Base-by-base conservation (phyloP, 1,140 invertebrate genomes). In the Drosophila virilis region DNA sequence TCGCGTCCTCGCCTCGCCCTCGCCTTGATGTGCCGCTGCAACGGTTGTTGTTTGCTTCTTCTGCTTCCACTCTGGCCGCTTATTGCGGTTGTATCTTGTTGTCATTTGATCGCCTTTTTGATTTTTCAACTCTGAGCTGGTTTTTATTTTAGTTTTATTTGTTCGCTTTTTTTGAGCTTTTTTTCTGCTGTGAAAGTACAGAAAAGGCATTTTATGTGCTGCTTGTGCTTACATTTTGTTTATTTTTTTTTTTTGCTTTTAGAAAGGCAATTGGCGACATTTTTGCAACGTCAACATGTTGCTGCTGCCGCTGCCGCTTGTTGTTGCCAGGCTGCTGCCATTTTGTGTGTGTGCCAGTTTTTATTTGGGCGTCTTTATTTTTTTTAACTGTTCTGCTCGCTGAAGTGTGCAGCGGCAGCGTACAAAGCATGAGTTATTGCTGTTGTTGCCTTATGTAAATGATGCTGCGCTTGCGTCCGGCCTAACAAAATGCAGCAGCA, bases 231-330 rank as follows among this genome's bases (percentile, higher is more conserved):
- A 38, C 38, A 51, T 50, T 43, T 32, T 46, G 66, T 42, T 35
- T 46, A 62, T 37, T 35, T 59, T 32, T 42, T 12, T 65, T 40
- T 40, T 48, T 75, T 62, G 71, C 58, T 86, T 88, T 81, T 86
- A 89, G 79, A 86, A 86, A 89, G 83, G 83, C 74, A 78, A 77
- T 74, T 69, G 62, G 69, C 84, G 65, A 73, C 76, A 78, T 67
- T 67, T 77, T 80, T 61, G 48, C 59, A 62, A 8, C 40, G 52
- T 17, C 58, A 72, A 74, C 69, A 58, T 69, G 57, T 51, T 60
- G 43, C 32, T 86, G 78, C 22, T 28, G 22, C 22, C 55, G 43
- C 32, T 86, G 78, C 22, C 5, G 22, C 22, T 22, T 22, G 22
- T 22, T 22, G 22, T 59, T 69, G 64, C 59, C 50, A 46, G 35